These are phyloP conservation scores for Steromphala cineraria DNA, from an alignment of 2,888 invertebrate species.

Conservation along the genomic window DNA sequence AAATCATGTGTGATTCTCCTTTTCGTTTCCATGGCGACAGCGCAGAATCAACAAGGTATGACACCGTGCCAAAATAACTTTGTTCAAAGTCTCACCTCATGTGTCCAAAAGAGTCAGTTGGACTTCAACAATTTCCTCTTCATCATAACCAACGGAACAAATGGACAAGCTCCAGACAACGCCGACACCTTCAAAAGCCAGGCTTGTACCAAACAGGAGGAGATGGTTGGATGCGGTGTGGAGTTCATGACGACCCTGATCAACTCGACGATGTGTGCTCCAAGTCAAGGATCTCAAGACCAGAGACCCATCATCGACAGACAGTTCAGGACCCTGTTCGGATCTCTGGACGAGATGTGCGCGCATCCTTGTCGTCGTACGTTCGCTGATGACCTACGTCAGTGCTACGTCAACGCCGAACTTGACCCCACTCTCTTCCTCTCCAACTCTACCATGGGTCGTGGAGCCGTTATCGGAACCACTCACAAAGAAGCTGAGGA, in stretches of 20 bases:
- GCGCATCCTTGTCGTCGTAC: conserved; percentile 31
- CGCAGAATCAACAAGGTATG: conserved; percentile 18
- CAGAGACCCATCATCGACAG: conserved; percentile 12
- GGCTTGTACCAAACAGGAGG: conserved; percentile 27
- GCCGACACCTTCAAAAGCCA: conserved; percentile 28
- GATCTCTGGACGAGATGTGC: background rate
- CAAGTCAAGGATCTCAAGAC: background rate
- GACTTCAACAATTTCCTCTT: conserved; percentile 32
- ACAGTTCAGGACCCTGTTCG: conserved; percentile 10
- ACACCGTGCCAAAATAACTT: conserved; percentile 17
- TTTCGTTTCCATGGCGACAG: conserved; percentile 1
- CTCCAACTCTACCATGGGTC: conserved; percentile 34
- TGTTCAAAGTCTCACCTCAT: conserved; percentile 14
- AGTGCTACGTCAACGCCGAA: conserved; percentile 31
- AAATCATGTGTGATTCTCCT: background rate
- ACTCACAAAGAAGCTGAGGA: conserved; percentile 21
- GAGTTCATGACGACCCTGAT: conserved; percentile 10
- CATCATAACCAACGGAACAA: conserved; percentile 38
- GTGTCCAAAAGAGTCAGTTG: conserved; percentile 19
- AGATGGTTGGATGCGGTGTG: background rate
- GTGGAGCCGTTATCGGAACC: conserved; percentile 38
- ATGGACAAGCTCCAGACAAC: conserved; percentile 26
- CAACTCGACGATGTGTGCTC: conserved; percentile 1
- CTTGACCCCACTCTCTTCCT: conserved; percentile 38
- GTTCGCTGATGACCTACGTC: conserved; percentile 25